Evolutionary conservation across 2,797 vertebrate species (phyloP).

Genomic region (Rhynchonycteris naso): DNA sequence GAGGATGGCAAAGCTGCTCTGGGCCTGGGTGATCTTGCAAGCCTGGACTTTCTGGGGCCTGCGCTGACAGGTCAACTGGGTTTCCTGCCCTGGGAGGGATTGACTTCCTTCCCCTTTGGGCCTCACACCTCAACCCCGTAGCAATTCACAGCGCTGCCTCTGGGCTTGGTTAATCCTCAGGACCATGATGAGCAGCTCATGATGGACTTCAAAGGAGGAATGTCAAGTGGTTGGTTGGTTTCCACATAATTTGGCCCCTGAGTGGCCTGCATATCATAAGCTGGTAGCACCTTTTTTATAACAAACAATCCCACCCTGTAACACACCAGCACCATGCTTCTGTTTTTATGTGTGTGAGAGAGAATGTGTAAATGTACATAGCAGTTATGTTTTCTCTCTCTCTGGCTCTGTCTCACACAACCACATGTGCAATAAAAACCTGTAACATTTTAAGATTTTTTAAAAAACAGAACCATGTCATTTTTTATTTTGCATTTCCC

Average conservation of each 20-base stretch:
- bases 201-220: neutral
- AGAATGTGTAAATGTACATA: too few species aligned
- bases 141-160: neutral
- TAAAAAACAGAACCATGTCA: neutral
- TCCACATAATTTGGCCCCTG: neutral
- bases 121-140: neutral
- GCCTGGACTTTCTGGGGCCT: conserved; percentile 54
- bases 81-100: conserved; percentile 59
- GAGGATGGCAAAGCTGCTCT: conserved; percentile 13
- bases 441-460: neutral
- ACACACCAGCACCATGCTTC: neutral
- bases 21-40: conserved; percentile 56
- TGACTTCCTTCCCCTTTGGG: conserved; percentile 65
- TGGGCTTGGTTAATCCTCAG: neutral
- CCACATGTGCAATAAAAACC: neutral
- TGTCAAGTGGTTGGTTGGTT: neutral
- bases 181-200: neutral
- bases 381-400: neutral
- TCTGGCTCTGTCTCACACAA: neutral
- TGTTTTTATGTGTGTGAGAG: too few species aligned
- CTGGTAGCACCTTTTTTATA: neutral
- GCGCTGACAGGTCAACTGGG: neutral
- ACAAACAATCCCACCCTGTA: neutral
- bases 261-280: neutral
- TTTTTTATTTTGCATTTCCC: neutral